These are phyloP conservation scores for Aulostomus chinensis DNA, from an alignment of 2,797 vertebrate genomes.

Conservation along the genomic window DNA sequence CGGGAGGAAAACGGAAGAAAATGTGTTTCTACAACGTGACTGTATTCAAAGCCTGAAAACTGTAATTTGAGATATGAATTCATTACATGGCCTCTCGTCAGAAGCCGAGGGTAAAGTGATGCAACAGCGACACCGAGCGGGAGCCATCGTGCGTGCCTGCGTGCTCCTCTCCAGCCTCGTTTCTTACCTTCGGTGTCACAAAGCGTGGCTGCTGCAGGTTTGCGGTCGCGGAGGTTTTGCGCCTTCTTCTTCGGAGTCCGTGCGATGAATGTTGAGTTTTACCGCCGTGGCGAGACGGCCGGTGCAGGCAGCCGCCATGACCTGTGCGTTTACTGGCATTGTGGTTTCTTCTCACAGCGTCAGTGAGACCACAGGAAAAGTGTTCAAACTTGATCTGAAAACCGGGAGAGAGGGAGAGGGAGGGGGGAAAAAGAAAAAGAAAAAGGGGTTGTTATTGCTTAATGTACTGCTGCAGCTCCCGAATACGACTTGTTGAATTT, in stretches of 20 bases:
- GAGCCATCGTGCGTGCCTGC: background rate
- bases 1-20: constrained; percentile 68
- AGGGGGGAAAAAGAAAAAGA: background rate
- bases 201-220: constrained; percentile 57
- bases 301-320: constrained; percentile 45
- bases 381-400: constrained; percentile 84
- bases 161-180: background rate
- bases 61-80: constrained; percentile 77
- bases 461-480: background rate
- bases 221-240: constrained; percentile 59
- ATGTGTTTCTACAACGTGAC: constrained; percentile 83
- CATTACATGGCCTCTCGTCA: constrained; percentile 68
- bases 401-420: constrained; percentile 8
- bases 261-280: constrained; percentile 42
- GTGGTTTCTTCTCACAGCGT: constrained; percentile 73
- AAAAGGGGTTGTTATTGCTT: background rate
- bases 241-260: constrained; percentile 58
- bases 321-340: constrained; percentile 55
- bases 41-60: constrained; percentile 76
- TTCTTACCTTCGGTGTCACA: constrained; percentile 76
- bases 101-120: constrained; percentile 31
- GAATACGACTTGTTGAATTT: constrained; percentile 51
- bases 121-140: constrained; percentile 73
- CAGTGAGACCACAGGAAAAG: constrained; percentile 80
- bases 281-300: constrained; percentile 39